Evolutionary conservation across 2,797 vertebrate genomes (phyloP).

Genomic region (Perodicticus potto): DNA sequence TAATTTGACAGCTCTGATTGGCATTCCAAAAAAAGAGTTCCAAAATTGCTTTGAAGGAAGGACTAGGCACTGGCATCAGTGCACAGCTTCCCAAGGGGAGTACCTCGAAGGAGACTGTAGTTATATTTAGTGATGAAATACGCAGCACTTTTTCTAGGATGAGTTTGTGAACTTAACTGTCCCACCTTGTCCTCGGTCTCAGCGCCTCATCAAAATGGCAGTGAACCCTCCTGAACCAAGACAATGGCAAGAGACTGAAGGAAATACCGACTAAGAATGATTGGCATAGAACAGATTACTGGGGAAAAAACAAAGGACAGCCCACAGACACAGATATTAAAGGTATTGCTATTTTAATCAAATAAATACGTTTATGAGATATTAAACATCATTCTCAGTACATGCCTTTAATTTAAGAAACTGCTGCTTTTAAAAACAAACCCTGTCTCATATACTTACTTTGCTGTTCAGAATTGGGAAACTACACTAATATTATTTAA

Average conservation of each 20-base stretch:
- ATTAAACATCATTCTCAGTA: not conserved
- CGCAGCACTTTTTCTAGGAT: too few species aligned
- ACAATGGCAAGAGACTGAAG: not conserved
- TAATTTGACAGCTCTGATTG: too few species aligned
- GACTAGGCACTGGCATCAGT: too few species aligned
- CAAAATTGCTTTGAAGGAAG: too few species aligned
- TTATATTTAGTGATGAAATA: too few species aligned
- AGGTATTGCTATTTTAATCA: not conserved
- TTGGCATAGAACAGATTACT: not conserved
- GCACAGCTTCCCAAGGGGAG: too few species aligned
- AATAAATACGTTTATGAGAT: not conserved
- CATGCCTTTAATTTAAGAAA: constrained; percentile 26
- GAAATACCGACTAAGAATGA: constrained; percentile 19
- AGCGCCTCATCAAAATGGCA: not conserved
- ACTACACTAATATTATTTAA: constrained; percentile 33
- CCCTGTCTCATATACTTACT: not conserved
- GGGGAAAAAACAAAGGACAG: not conserved
- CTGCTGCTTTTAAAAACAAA: not conserved
- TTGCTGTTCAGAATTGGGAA: not conserved
- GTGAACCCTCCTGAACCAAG: constrained; percentile 13
- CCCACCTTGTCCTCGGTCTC: not conserved
- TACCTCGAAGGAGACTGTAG: too few species aligned
- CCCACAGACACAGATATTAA: not conserved
- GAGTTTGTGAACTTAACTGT: too few species aligned
- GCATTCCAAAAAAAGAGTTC: too few species aligned